Conservation (phyloP, 2,113 vertebrate genomes). For the Ia io region DNA sequence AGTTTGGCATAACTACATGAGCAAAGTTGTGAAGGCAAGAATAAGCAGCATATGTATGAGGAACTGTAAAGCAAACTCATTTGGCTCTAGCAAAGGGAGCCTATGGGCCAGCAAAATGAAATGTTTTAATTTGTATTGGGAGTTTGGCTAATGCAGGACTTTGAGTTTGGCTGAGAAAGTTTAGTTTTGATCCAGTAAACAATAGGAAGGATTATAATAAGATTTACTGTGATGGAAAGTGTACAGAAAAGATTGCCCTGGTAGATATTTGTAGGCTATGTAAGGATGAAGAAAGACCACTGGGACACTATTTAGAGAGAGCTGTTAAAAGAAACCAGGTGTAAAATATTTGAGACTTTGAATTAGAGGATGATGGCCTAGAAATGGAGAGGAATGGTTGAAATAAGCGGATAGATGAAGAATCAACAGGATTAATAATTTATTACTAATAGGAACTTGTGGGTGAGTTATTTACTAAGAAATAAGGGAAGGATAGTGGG, state of each 20-base stretch:
- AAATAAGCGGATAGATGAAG: neutral
- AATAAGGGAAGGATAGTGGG: neutral
- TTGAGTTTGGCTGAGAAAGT: neutral
- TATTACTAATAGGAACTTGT: neutral
- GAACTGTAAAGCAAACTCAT: neutral
- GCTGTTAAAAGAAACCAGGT: slow-evolving; percentile 26
- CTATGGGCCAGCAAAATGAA: neutral
- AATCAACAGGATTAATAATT: slow-evolving; percentile 14
- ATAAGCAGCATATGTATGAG: neutral
- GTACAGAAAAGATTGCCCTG: neutral
- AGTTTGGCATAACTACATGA: neutral
- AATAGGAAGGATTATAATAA: neutral
- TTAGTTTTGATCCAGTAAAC: slow-evolving; percentile 6
- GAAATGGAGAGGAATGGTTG: slow-evolving; percentile 18
- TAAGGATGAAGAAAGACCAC: neutral
- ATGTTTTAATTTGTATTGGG: neutral
- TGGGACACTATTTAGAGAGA: neutral
- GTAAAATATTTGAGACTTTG: slow-evolving; percentile 1
- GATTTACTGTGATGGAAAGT: neutral
- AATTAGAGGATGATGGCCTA: neutral
- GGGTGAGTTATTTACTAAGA: neutral
- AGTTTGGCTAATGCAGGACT: neutral
- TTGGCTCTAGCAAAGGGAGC: neutral
- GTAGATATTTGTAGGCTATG: neutral
- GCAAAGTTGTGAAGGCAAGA: neutral